Evolutionary conservation across 2,113 vertebrate species (phyloP).

Genomic region (Gobio gobio): DNA sequence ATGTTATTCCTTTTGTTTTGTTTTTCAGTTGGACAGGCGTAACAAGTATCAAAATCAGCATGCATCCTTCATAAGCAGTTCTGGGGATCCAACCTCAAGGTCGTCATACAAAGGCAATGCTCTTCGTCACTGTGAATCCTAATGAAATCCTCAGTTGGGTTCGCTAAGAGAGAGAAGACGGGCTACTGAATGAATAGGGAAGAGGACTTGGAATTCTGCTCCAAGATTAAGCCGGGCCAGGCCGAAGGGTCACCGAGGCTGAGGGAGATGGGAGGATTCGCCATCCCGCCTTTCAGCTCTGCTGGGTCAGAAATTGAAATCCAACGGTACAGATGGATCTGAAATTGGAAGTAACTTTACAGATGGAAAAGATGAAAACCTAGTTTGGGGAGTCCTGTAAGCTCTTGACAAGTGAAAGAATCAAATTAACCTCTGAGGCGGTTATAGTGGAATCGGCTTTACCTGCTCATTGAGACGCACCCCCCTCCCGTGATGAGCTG

Average conservation of each 20-base stretch:
- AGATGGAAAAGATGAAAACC: constrained; percentile 63
- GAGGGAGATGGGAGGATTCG: constrained; percentile 25
- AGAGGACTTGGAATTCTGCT: constrained; percentile 18
- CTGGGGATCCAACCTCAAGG: constrained; percentile 13
- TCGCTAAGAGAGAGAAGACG: not conserved
- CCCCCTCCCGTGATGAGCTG: constrained; percentile 17
- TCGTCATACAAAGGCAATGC: not conserved
- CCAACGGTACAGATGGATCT: constrained; percentile 57
- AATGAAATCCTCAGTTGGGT: constrained; percentile 40
- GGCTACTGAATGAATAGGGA: constrained; percentile 19
- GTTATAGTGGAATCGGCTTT: constrained; percentile 50
- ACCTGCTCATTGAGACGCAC: constrained; percentile 47
- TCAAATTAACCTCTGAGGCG: constrained; percentile 55
- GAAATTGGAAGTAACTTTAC: constrained; percentile 62
- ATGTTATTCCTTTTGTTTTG: not conserved
- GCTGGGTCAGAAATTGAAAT: constrained; percentile 63
- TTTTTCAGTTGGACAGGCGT: not conserved
- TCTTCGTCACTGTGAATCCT: not conserved
- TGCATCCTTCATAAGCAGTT: constrained; percentile 1
- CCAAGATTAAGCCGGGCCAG: constrained; percentile 23
- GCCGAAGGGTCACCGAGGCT: constrained; percentile 14
- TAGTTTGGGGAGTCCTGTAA: constrained; percentile 58
- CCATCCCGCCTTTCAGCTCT: constrained; percentile 55
- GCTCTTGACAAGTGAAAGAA: constrained; percentile 58
- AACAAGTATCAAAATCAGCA: constrained; percentile 1